Base-by-base conservation (phyloP, 37 sponge, comb jelly and placozoan species). In the Tethya wilhelma region DNA sequence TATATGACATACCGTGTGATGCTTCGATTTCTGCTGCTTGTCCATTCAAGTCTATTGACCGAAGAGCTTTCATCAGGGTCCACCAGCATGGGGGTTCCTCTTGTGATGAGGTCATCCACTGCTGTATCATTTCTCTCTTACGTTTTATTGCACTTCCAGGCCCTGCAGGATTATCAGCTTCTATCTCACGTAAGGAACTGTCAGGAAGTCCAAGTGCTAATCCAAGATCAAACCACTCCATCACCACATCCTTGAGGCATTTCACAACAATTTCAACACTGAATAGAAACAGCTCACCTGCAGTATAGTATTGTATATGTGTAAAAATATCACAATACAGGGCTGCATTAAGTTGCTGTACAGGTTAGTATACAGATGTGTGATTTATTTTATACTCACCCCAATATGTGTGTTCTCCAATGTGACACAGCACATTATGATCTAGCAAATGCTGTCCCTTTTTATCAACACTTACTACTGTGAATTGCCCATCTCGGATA, bases 81-180 rank as follows among this genome's bases (percentile, higher is more conserved):
- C 69, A 69, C 69, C 69, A 69, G 38, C 62, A 59, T 6, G 69
- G 26, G 8, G 69, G 69, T 4, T 37, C 26, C 26, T 28, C 26
- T 38, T 1, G 6, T 1, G 69, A 11, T 2, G 44, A 37, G 42
- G n/a, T 39, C 69, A 69, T 69, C 69, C 69, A 69, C 69, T 25
- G 25, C 44, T 6, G 6, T 1, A 69, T 43, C 43, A 69, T 2
- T 11, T 39, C 44, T 38, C 42, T 69, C 44, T 43, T 40, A 2
- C 31, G 3, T 2, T 2, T 29, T 30, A 33, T 65, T 12, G n/a
- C 44, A 11, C 8, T 9, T n/a, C n/a, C n/a, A n/a, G n/a, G n/a
- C n/a, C n/a, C n/a, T n/a, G n/a, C n/a, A 22, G 32, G 56, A 49
- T 73, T 11, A 23, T 73, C 37, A 5, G 11, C 22, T 33, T 49